Conservation (phyloP, 1,140 invertebrate species). For the Ladona fulva region DNA sequence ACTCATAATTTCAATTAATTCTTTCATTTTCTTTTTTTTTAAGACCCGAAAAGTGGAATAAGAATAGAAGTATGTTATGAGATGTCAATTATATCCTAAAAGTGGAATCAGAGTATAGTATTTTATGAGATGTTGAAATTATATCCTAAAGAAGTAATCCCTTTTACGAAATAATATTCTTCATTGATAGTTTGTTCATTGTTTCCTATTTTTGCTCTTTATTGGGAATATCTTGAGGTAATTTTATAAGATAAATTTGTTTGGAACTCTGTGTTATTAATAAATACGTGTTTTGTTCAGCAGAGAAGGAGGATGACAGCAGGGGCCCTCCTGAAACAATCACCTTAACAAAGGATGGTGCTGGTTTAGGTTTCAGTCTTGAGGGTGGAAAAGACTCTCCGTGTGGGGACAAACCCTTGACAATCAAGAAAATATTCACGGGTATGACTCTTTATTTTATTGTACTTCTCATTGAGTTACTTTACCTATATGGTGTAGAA, state of each 20-base stretch:
- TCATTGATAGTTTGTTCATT: too few relatives aligned
- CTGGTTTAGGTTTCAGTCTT: conserved; percentile 83
- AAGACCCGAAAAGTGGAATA: too few relatives aligned
- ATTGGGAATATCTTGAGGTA: background rate
- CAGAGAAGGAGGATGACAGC: background rate
- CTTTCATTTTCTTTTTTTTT: too few relatives aligned
- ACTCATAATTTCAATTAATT: too few relatives aligned
- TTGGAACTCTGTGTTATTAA: background rate
- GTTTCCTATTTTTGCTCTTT: too few relatives aligned
- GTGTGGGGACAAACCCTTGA: conserved; percentile 71
- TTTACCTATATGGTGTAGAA: background rate
- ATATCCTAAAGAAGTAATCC: too few relatives aligned
- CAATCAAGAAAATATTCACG: conserved; percentile 85
- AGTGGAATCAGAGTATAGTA: too few relatives aligned
- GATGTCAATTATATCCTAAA: too few relatives aligned
- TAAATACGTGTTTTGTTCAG: background rate
- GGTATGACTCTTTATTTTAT: conserved; percentile 45
- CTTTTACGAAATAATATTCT: too few relatives aligned
- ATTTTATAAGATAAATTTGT: background rate
- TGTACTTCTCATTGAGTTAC: background rate
- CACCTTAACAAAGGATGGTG: conserved; percentile 72
- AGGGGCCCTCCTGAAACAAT: conserved; percentile 41
- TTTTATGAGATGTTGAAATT: too few relatives aligned
- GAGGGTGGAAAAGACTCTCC: conserved; percentile 87
- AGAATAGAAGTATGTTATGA: too few relatives aligned